Conservation (phyloP, 2,888 invertebrate species). For the Eulithis prunata region DNA sequence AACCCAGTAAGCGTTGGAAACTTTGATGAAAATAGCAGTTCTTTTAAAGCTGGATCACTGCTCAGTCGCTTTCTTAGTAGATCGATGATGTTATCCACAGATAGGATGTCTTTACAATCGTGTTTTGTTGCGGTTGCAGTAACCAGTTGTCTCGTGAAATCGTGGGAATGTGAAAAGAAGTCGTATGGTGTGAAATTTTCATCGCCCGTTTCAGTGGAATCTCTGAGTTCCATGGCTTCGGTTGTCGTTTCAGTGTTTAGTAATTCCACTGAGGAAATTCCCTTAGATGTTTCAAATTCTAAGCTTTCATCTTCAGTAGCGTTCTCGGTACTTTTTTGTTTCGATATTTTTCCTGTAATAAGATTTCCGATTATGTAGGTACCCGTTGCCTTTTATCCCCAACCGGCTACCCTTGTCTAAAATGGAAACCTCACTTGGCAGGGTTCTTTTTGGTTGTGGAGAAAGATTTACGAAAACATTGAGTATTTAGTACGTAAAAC, state of each 20-base stretch:
- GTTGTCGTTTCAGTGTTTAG: slow-evolving; percentile 15
- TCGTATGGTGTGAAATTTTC: slow-evolving; percentile 58
- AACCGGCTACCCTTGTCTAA: no score
- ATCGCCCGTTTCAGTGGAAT: slow-evolving; percentile 32
- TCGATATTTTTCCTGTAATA: slow-evolving; percentile 30
- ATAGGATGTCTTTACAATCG: slow-evolving; percentile 62
- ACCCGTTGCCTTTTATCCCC: not conserved
- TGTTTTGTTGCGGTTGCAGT: slow-evolving; percentile 45
- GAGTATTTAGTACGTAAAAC: no score
- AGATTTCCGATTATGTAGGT: not conserved
- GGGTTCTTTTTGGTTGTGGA: no score
- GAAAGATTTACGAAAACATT: no score
- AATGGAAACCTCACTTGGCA: no score
- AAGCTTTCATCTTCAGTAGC: slow-evolving; percentile 17
- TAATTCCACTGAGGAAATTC: not conserved
- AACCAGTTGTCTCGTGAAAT: slow-evolving; percentile 50
- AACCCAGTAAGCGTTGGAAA: slow-evolving; percentile 41
- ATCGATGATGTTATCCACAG: slow-evolving; percentile 69
- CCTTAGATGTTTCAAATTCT: slow-evolving; percentile 8
- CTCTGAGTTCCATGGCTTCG: slow-evolving; percentile 4
- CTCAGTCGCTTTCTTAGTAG: slow-evolving; percentile 69
- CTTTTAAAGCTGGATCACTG: slow-evolving; percentile 66
- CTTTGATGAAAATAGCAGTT: slow-evolving; percentile 57
- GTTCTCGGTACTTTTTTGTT: slow-evolving; percentile 11
- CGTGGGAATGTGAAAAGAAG: slow-evolving; percentile 63